These are phyloP conservation scores for Urophycis tenuis DNA, from an alignment of 2,797 vertebrate genomes.

Conservation along the genomic window DNA sequence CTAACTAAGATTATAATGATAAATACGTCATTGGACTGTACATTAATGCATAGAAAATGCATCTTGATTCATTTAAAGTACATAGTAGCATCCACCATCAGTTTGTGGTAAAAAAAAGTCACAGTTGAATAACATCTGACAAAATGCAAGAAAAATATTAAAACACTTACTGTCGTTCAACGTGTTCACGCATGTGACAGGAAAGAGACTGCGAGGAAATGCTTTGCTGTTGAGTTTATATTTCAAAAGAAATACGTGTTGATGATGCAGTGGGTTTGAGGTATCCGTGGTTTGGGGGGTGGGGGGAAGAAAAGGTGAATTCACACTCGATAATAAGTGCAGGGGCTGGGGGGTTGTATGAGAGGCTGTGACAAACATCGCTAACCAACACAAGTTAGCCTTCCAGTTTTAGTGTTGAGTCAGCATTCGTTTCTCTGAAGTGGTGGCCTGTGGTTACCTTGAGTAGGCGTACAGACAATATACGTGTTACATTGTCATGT, in stretches of 20 bases:
- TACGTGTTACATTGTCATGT: background rate
- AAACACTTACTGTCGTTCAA: background rate
- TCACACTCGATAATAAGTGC: no score
- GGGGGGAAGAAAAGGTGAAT: no score
- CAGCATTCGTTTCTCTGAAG: constrained; percentile 43
- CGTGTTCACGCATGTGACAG: background rate
- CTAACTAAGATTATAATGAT: background rate
- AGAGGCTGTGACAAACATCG: background rate
- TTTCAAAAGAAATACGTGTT: background rate
- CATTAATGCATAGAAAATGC: background rate
- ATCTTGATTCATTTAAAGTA: no score
- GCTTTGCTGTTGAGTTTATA: background rate
- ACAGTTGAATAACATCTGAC: background rate
- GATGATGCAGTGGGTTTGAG: constrained; percentile 16
- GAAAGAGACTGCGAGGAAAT: constrained; percentile 13
- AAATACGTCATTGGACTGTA: background rate
- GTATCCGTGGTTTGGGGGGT: constrained; percentile 37
- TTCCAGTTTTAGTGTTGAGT: background rate
- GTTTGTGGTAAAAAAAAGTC: background rate
- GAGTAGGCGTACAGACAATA: background rate
- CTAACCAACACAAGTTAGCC: no score
- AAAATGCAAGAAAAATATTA: background rate
- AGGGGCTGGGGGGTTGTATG: background rate
- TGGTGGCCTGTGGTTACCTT: constrained; percentile 27
- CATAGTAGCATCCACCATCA: no score